A percentile compares a stretch with the other conserved stretches of the same genome.
These are phyloP conservation scores for Atta cephalotes DNA, from an alignment of 1,140 invertebrate genomes.

Conservation along the genomic window DNA sequence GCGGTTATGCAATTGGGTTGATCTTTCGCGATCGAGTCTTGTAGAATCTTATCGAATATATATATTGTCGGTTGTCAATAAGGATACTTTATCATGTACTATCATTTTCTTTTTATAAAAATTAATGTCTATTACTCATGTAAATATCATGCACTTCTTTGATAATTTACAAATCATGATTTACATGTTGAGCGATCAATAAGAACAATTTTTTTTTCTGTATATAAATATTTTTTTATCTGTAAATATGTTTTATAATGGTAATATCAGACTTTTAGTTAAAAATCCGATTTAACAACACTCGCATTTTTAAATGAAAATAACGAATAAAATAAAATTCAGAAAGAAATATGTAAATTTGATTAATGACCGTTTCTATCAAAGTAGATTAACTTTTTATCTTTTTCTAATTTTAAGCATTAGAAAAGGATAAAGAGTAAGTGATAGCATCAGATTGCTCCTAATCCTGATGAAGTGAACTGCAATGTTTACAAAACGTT, in stretches of 20 bases:
- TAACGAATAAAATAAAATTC: slow-evolving; percentile 8
- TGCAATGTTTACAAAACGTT: too few relatives aligned
- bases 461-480: too few relatives aligned
- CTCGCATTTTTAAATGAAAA: not conserved
- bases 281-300: slow-evolving; percentile 1
- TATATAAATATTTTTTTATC: not conserved
- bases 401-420: too few relatives aligned
- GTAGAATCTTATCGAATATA: not conserved
- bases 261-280: not conserved
- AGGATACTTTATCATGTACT: not conserved
- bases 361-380: not conserved
- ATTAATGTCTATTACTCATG: not conserved
- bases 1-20: slow-evolving; percentile 63
- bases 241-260: slow-evolving; percentile 1
- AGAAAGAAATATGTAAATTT: not conserved
- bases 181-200: not conserved
- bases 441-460: too few relatives aligned
- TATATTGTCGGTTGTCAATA: slow-evolving; percentile 8
- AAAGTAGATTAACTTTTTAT: too few relatives aligned
- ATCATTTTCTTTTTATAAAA: not conserved
- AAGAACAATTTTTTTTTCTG: not conserved
- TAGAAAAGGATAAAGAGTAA: too few relatives aligned
- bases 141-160: not conserved
- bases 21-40: slow-evolving; percentile 52
- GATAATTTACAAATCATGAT: not conserved